Conservation (phyloP, 2,888 invertebrate species). For the Bedellia somnulentella region DNA sequence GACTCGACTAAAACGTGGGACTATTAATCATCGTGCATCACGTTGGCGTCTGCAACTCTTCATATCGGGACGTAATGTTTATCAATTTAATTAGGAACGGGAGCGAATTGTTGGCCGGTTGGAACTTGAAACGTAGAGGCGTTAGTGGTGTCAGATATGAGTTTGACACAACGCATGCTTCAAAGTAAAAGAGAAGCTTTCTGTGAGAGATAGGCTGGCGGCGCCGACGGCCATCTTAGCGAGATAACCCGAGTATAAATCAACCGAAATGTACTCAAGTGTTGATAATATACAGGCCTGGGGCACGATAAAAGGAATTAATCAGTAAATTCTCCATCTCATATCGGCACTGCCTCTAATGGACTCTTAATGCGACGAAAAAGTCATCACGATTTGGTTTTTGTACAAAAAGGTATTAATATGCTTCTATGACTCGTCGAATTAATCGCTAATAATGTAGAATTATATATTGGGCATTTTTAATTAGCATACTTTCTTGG, state of each 20-base stretch:
- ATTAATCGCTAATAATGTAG: not conserved
- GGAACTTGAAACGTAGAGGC: too few relatives aligned
- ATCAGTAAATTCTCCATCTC: conserved; percentile 18
- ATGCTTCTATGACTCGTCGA: not conserved
- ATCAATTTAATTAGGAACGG: too few relatives aligned
- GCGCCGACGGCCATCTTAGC: conserved; percentile 20
- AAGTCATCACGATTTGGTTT: conserved; percentile 5
- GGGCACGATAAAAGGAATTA: conserved; percentile 26
- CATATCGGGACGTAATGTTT: too few relatives aligned
- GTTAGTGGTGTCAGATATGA: too few relatives aligned
- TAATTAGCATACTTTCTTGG: too few relatives aligned
- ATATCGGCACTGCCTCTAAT: conserved; percentile 18
- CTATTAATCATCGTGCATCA: conserved; percentile 4
- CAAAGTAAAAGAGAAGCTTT: conserved; percentile 15
- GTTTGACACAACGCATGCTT: conserved; percentile 11
- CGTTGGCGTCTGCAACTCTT: too few relatives aligned
- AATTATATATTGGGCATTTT: not conserved
- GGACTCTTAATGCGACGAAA: conserved; percentile 28
- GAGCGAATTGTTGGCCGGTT: too few relatives aligned
- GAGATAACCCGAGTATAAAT: conserved; percentile 23
- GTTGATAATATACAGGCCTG: conserved; percentile 19
- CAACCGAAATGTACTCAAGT: conserved; percentile 17
- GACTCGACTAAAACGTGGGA: too few relatives aligned
- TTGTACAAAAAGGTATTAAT: not conserved
- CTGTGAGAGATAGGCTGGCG: conserved; percentile 6